phyloP scores from a whole-genome alignment of 2,888 invertebrate genomes.

The Aphidoletes aphidimyza region DNA sequence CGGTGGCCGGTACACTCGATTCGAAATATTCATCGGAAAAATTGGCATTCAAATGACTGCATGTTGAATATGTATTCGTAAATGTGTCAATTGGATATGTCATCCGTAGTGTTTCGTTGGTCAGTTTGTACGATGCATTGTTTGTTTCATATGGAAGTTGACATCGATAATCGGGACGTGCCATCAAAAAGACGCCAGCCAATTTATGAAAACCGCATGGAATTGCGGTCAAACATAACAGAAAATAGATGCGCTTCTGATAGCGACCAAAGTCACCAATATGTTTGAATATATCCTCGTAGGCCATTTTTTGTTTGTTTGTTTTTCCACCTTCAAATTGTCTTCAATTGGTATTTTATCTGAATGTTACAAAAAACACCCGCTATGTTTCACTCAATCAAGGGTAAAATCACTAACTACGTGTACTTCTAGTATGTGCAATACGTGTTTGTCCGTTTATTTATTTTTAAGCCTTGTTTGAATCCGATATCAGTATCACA shows the following conservation, averaged over 20 bases:
- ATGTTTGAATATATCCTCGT: slow-evolving; percentile 75
- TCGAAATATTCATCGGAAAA: slow-evolving; percentile 63
- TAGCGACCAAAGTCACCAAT: slow-evolving; percentile 79
- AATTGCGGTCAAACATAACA: slow-evolving; percentile 77
- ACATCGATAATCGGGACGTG: slow-evolving; percentile 75
- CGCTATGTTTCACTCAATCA: too few species aligned
- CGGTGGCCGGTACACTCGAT: slow-evolving; percentile 60
- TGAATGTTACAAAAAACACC: too few species aligned
- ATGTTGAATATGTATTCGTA: slow-evolving; percentile 68
- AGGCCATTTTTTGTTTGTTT: slow-evolving; percentile 69
- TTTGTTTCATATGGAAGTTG: slow-evolving; percentile 69
- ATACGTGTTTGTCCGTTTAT: too few species aligned
- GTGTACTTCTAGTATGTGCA: too few species aligned
- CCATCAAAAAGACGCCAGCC: slow-evolving; percentile 76
- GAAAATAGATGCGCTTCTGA: slow-evolving; percentile 75
- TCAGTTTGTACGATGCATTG: slow-evolving; percentile 61
- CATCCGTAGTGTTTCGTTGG: slow-evolving; percentile 66
- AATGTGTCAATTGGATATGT: slow-evolving; percentile 70
- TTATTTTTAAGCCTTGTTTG: too few species aligned
- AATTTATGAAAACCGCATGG: slow-evolving; percentile 79
- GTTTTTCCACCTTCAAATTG: neutral
- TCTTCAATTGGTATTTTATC: too few species aligned
- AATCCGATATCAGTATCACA: too few species aligned
- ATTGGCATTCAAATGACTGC: slow-evolving; percentile 68
- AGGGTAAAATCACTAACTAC: too few species aligned